Evolutionary conservation across 2,797 vertebrate species (phyloP).

Genomic region (Crax fasciolata): DNA sequence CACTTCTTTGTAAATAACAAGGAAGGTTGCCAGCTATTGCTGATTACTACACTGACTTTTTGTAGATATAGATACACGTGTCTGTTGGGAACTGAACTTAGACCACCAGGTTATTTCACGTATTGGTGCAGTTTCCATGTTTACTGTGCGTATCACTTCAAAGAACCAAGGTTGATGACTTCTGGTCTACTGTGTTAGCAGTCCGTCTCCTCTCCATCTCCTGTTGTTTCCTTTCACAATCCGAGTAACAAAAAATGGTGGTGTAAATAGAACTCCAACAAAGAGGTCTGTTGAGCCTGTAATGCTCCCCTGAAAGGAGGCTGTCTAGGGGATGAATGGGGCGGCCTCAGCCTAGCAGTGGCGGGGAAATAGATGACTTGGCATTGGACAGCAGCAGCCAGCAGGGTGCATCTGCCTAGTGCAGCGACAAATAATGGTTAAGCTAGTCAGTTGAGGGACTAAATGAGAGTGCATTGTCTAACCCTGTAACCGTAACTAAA

Average conservation of each 20-base stretch:
- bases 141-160: conserved; percentile 64
- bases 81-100: not conserved
- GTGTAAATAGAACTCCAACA: conserved; percentile 77
- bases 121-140: conserved; percentile 6
- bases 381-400: conserved; percentile 68
- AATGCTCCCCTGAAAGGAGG: conserved; percentile 76
- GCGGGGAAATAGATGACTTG: conserved; percentile 75
- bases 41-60: conserved; percentile 49
- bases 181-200: conserved; percentile 69
- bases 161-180: conserved; percentile 69
- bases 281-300: conserved; percentile 75
- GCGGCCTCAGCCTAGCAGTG: conserved; percentile 55
- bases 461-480: conserved; percentile 78
- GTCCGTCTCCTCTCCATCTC: conserved; percentile 64
- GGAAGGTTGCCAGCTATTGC: conserved; percentile 23
- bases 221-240: conserved; percentile 76
- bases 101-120: conserved; percentile 51
- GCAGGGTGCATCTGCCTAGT: conserved; percentile 77
- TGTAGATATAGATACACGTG: not conserved
- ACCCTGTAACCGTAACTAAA: conserved; percentile 78
- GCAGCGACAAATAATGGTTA: conserved; percentile 73
- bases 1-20: not conserved
- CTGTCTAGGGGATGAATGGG: conserved; percentile 78
- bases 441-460: conserved; percentile 75
- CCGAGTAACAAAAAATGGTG: conserved; percentile 72